A percentile compares a stretch with the other conserved stretches of the same genome.
phyloP scores from a whole-genome alignment of 2,888 invertebrate genomes.

The Cephus runcator region DNA sequence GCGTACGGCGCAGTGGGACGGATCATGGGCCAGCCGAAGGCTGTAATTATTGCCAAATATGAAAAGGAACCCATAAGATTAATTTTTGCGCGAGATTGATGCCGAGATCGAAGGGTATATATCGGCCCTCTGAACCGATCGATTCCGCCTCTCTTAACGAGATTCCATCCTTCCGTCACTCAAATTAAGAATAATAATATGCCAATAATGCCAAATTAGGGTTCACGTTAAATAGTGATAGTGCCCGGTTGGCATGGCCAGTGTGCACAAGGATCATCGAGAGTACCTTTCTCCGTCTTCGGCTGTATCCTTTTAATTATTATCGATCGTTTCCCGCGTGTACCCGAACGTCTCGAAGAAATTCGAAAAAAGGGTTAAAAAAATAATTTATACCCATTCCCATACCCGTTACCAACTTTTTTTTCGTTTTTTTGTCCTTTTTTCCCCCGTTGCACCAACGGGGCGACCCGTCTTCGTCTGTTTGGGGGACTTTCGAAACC shows the following conservation, averaged over 20 bases:
- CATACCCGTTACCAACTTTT: neutral
- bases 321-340: neutral
- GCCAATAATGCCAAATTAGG: slow-evolving; percentile 61
- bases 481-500: neutral
- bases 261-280: neutral
- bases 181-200: slow-evolving; percentile 63
- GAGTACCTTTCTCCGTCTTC: neutral
- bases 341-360: neutral
- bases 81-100: slow-evolving; percentile 65
- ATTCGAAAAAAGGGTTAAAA: neutral
- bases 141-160: slow-evolving; percentile 63
- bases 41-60: slow-evolving; percentile 66
- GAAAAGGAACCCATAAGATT: slow-evolving; percentile 62
- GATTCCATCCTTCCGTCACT: slow-evolving; percentile 63
- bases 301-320: neutral
- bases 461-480: neutral
- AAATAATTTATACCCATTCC: neutral
- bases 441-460: neutral
- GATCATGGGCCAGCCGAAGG: slow-evolving; percentile 50
- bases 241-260: neutral
- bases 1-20: slow-evolving; percentile 34
- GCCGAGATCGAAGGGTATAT: slow-evolving; percentile 57
- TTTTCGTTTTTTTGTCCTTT: neutral
- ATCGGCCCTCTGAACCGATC: slow-evolving; percentile 46
- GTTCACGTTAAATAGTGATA: neutral